Percentiles rank a stretch among this genome's conserved stretches.
phyloP scores from a whole-genome alignment of 2,888 invertebrate species.

The Yponomeuta cagnagella region DNA sequence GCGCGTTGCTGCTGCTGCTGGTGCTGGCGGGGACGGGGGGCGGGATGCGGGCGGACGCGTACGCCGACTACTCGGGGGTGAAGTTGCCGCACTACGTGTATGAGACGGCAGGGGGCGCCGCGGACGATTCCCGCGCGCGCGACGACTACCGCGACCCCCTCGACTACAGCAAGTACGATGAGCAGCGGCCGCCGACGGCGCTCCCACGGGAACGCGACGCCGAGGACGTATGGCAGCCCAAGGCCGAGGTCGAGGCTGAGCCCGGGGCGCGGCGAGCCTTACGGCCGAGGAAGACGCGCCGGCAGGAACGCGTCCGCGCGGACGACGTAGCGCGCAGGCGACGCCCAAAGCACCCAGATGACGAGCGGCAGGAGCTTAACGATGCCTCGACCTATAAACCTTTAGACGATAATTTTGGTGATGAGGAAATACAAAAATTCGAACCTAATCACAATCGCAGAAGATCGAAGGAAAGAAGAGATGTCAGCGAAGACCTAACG shows the following conservation, averaged over 20 bases:
- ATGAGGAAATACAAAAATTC: not conserved
- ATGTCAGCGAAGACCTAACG: not conserved
- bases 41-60: conserved; percentile 27
- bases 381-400: not conserved
- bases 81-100: conserved; percentile 57
- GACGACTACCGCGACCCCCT: not conserved
- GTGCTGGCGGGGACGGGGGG: conserved; percentile 30
- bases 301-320: not conserved
- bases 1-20: conserved; percentile 26
- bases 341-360: too few species aligned
- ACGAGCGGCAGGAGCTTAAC: not conserved
- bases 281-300: not conserved
- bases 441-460: not conserved
- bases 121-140: not conserved
- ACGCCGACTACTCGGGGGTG: conserved; percentile 47
- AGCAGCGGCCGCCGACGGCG: not conserved
- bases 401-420: not conserved
- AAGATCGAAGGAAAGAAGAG: not conserved
- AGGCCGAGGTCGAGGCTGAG: not conserved
- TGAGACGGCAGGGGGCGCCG: conserved; percentile 23
- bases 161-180: conserved; percentile 13
- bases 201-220: not conserved
- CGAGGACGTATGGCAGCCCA: too few species aligned
- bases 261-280: not conserved
- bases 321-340: too few species aligned